Evolutionary conservation across 2,888 invertebrate species (phyloP).

Genomic region (Subacronicta megacephala): DNA sequence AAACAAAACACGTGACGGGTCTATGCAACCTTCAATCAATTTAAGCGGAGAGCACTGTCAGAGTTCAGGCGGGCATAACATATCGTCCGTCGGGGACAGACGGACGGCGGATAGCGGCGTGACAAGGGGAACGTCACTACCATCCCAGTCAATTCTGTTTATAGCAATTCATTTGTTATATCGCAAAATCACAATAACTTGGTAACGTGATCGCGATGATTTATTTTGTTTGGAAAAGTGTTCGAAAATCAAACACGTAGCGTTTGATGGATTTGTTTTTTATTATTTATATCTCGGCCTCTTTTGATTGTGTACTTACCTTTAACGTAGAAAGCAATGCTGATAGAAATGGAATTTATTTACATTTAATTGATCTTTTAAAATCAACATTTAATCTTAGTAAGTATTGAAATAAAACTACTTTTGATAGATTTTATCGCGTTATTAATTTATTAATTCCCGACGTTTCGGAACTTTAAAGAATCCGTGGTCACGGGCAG

Average conservation of each 20-base stretch:
- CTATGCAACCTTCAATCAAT: slow-evolving; percentile 67
- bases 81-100: slow-evolving; percentile 71
- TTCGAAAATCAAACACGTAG: slow-evolving; percentile 11
- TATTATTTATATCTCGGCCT: not conserved
- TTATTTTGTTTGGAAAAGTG: slow-evolving; percentile 38
- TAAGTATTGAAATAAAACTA: too few relatives aligned
- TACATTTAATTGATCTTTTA: too few relatives aligned
- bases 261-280: slow-evolving; percentile 16
- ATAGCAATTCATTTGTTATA: slow-evolving; percentile 57
- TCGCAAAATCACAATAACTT: slow-evolving; percentile 47
- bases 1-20: slow-evolving; percentile 39
- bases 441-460: too few relatives aligned
- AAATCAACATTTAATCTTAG: too few relatives aligned
- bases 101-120: slow-evolving; percentile 57
- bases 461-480: too few relatives aligned
- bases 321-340: too few relatives aligned
- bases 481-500: too few relatives aligned
- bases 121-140: slow-evolving; percentile 71
- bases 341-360: not conserved
- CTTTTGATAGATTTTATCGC: too few relatives aligned
- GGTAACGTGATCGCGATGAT: slow-evolving; percentile 42
- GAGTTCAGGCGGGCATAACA: slow-evolving; percentile 73
- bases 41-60: slow-evolving; percentile 64
- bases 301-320: not conserved
- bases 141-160: slow-evolving; percentile 60